Evolutionary conservation across 2,113 vertebrate genomes (phyloP).

Genomic region (Prietella phreatophila): DNA sequence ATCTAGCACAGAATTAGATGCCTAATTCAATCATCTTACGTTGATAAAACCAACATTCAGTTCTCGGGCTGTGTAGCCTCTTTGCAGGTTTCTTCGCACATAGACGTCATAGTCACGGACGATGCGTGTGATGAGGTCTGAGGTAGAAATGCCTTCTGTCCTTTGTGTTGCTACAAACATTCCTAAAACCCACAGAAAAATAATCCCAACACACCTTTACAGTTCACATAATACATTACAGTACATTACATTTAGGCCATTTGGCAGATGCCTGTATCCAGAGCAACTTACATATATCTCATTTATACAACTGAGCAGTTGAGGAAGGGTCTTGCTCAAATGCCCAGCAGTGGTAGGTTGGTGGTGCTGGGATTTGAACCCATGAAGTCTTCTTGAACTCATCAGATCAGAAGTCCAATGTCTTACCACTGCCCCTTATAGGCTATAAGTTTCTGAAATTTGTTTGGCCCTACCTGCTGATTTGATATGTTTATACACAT

Average conservation of each 20-base stretch:
- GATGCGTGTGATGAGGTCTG: constrained; percentile 95
- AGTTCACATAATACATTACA: background rate
- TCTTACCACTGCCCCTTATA: too few species aligned
- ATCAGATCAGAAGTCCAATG: too few species aligned
- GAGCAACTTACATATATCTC: too few species aligned
- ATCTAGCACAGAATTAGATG: background rate
- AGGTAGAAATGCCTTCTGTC: constrained; percentile 97
- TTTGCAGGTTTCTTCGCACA: constrained; percentile 91
- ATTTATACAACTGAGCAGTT: too few species aligned
- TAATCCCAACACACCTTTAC: background rate
- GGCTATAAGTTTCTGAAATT: background rate
- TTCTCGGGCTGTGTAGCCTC: constrained; percentile 96
- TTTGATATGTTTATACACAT: constrained; percentile 98
- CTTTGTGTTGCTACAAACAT: constrained; percentile 97
- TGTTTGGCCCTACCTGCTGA: constrained; percentile 83
- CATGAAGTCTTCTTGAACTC: too few species aligned
- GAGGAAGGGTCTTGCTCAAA: too few species aligned
- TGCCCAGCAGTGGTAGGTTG: too few species aligned
- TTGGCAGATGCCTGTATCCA: too few species aligned
- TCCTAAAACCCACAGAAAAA: constrained; percentile 68
- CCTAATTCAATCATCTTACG: constrained; percentile 69
- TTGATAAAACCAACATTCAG: constrained; percentile 98
- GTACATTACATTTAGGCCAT: too few species aligned
- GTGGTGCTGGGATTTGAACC: too few species aligned
- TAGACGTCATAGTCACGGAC: constrained; percentile 96